Evolutionary conservation across 92 coral and sea anemone genomes (phyloP).

Genomic region (Metridium senile): DNA sequence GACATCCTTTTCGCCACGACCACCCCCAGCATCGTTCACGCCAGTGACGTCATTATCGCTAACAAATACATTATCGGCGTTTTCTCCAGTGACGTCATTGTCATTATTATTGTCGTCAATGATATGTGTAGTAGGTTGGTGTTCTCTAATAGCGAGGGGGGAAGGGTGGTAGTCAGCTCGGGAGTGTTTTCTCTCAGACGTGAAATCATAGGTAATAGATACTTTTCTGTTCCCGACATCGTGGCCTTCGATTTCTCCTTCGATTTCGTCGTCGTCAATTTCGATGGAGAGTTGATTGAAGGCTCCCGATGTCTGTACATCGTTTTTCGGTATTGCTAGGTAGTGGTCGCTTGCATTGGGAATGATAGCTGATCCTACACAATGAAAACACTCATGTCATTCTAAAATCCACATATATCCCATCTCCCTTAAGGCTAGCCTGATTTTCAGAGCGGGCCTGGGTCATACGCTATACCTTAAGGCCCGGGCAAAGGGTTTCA

Average conservation of each 20-base stretch:
- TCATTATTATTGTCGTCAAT: neutral
- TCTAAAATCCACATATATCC: too few relatives aligned
- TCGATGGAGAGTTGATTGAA: constrained; percentile 26
- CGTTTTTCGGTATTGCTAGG: constrained; percentile 18
- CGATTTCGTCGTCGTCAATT: constrained; percentile 17
- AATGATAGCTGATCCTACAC: constrained; percentile 7
- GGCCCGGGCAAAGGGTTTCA: too few relatives aligned
- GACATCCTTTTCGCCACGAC: neutral
- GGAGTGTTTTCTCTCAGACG: neutral
- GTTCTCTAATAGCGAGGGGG: neutral
- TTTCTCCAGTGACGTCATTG: neutral
- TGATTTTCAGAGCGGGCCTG: too few relatives aligned
- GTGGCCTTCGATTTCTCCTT: neutral
- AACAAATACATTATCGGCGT: neutral
- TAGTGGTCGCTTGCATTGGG: constrained; percentile 19
- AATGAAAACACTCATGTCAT: neutral
- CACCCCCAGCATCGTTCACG: constrained; percentile 1
- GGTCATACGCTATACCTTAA: too few relatives aligned
- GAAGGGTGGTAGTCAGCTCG: neutral
- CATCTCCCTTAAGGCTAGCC: too few relatives aligned
- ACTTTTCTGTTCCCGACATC: constrained; percentile 19
- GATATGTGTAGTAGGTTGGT: neutral
- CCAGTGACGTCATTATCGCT: neutral
- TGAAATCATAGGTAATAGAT: neutral
- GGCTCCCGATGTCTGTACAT: constrained; percentile 31